A percentile compares a stretch with the other conserved stretches of the same genome.
phyloP scores from a whole-genome alignment of 2,797 vertebrate genomes.

The Oreonectes daqikongensis region DNA sequence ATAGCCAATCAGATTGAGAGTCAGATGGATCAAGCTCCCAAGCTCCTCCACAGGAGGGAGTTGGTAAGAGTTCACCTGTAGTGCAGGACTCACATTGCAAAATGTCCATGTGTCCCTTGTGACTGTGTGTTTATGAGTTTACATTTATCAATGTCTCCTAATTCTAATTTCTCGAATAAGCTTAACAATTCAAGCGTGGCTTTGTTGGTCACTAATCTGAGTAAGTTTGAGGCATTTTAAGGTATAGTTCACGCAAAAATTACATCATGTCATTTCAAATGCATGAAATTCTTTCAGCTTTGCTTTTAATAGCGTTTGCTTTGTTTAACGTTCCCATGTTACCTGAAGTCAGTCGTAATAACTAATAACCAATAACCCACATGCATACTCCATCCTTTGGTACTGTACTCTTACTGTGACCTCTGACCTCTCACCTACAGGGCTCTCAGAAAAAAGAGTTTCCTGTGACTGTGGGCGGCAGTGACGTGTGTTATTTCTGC shows the following conservation, averaged over 20 bases:
- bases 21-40: conserved; percentile 81
- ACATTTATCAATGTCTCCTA: too few relatives aligned
- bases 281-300: not conserved
- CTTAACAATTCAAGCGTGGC: not conserved
- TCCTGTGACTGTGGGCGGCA: conserved; percentile 81
- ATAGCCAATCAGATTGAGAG: conserved; percentile 88
- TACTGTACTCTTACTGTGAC: not conserved
- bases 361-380: not conserved
- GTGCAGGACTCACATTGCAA: not conserved
- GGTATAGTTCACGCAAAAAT: too few relatives aligned
- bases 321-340: not conserved
- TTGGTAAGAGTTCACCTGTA: conserved; percentile 75
- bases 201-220: too few relatives aligned
- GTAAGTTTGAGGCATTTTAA: too few relatives aligned
- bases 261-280: not conserved
- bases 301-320: not conserved
- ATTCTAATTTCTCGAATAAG: conserved; percentile 4
- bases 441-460: conserved; percentile 81
- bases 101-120: too few relatives aligned
- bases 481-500: conserved; percentile 92
- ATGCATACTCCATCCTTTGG: not conserved
- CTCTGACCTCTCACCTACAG: conserved; percentile 59
- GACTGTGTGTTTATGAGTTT: too few relatives aligned
- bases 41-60: conserved; percentile 83
- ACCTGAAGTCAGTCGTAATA: not conserved